Base-by-base conservation (phyloP, 2,113 vertebrate genomes). In the Hipposideros armiger region DNA sequence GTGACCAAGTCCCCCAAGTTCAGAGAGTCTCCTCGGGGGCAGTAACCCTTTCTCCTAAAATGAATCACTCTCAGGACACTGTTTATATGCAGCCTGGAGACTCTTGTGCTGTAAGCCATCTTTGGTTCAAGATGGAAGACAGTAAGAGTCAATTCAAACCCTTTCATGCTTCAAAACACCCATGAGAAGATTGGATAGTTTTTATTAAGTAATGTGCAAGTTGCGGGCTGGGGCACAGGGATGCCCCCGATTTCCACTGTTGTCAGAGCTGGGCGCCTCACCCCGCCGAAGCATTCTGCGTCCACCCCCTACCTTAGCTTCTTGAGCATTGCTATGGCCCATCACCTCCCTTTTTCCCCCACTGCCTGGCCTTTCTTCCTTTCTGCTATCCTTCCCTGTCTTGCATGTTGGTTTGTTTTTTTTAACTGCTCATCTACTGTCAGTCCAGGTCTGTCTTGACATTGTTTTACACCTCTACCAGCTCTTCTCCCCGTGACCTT, bases 181-280 rank as follows among this genome's bases (percentile, higher is more conserved):
- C 54, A 67, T 0, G 32, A 78, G 42, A 56, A 7, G 24, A 67
- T 17, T n/a, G n/a, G n/a, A n/a, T n/a, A 62, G 10, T 20, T 45
- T 87, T 76, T 28, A 22, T 87, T 74, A 56, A 87, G 17, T 36
- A 52, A n/a, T 32, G 13, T 62, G 22, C 36, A 40, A 45, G 4
- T 28, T 9, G 4, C 3, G 15, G 28, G 2, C 4, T 13, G 30
- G 42, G 1, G 42, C 4, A 5, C 19, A 5, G 32, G 42, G 8
- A 47, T 6, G 11, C 19, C 32, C 36, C 45, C 4, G 13, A 50
- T 47, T 67, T 87, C 19, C 52, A 2, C 2, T 54, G n/a, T 47
- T 87, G 20, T 50, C 17, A 30, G 16, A 81, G 45, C 15, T n/a
- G 9, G 40, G 14, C 47, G 10, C 11, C 3, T 67, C 16, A 22